Evolutionary conservation across 1,140 invertebrate species (phyloP).

Genomic region (Panulirus ornatus): DNA sequence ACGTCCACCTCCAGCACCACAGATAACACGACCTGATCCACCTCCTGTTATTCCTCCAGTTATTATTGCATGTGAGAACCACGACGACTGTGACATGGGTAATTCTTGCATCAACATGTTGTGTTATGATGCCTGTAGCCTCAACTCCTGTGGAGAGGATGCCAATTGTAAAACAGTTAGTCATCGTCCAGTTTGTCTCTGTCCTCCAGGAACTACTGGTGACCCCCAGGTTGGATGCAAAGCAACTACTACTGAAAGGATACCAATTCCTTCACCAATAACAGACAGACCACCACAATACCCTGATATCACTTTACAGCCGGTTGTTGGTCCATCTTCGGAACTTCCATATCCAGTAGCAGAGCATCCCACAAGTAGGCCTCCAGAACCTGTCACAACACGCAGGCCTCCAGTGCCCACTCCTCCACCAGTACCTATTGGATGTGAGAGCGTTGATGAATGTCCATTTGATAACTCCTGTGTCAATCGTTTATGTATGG

Average conservation of each 20-base stretch:
- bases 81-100: constrained; percentile 89
- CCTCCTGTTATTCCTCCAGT: constrained; percentile 31
- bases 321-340: constrained; percentile 49
- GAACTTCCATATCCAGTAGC: constrained; percentile 44
- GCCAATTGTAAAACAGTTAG: constrained; percentile 72
- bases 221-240: constrained; percentile 73
- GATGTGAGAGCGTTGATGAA: constrained; percentile 91
- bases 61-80: constrained; percentile 61
- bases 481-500: constrained; percentile 90
- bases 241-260: constrained; percentile 48
- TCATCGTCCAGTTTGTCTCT: constrained; percentile 75
- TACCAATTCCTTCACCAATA: constrained; percentile 12
- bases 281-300: neutral
- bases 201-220: constrained; percentile 74
- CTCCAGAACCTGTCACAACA: constrained; percentile 82
- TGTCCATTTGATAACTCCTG: constrained; percentile 91
- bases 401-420: constrained; percentile 87
- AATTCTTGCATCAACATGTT: constrained; percentile 91
- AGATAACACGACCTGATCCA: constrained; percentile 34
- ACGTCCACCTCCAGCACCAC: constrained; percentile 11
- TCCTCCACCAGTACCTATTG: constrained; percentile 84
- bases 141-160: constrained; percentile 79
- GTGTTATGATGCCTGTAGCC: constrained; percentile 84
- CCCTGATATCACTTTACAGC: constrained; percentile 23
- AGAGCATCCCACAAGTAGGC: constrained; percentile 71